Conservation (phyloP, 1,140 invertebrate genomes). For the Parapsyche elsis region DNA sequence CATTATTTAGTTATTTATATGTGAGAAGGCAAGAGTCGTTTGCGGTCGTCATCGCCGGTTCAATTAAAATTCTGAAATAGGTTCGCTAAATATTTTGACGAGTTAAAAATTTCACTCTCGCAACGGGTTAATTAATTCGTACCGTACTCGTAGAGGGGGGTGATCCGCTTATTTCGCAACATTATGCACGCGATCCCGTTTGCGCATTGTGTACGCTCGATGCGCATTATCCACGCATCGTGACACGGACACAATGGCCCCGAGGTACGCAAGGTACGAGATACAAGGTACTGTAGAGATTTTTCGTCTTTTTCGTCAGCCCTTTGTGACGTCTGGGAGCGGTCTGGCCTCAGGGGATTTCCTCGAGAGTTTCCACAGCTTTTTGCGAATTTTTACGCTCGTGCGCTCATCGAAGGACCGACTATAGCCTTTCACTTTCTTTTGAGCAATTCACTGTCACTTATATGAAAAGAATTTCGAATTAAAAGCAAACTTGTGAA, state of each 20-base stretch:
- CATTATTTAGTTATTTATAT: not conserved
- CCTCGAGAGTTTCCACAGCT: not conserved
- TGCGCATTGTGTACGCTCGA: conserved; percentile 45
- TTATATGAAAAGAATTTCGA: too few species aligned
- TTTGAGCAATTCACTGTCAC: too few species aligned
- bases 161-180: conserved; percentile 51
- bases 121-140: too few species aligned
- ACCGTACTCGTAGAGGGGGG: not conserved
- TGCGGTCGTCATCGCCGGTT: not conserved
- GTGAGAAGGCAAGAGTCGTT: not conserved
- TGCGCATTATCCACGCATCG: conserved; percentile 39
- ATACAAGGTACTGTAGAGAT: not conserved
- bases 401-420: too few species aligned
- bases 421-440: not conserved
- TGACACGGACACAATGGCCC: conserved; percentile 40
- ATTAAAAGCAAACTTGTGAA: too few species aligned
- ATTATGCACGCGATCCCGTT: conserved; percentile 43
- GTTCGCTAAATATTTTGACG: too few species aligned
- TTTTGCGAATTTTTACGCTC: not conserved
- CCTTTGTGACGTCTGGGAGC: conserved; percentile 14
- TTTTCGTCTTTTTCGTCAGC: not conserved
- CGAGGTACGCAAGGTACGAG: not conserved
- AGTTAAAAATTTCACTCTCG: too few species aligned
- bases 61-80: not conserved
- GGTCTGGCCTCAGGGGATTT: conserved; percentile 30